Evolutionary conservation across 2,888 invertebrate genomes (phyloP).

Genomic region (Parnassius mnemosyne): DNA sequence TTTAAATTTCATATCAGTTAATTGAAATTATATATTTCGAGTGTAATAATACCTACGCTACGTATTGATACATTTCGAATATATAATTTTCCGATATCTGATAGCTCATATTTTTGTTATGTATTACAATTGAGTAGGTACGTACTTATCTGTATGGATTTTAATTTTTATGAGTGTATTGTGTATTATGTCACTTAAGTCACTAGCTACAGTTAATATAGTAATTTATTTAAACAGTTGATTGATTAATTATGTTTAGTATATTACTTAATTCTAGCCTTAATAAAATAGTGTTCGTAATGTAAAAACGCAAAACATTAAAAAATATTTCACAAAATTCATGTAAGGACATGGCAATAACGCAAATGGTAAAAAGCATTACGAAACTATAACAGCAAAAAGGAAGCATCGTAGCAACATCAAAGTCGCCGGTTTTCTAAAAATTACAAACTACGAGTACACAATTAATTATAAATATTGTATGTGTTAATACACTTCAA

Average conservation of each 20-base stretch:
- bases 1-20: constrained; percentile 48
- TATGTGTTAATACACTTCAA: constrained; percentile 54
- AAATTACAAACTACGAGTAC: constrained; percentile 55
- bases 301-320: constrained; percentile 68
- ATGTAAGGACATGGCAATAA: constrained; percentile 55
- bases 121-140: constrained; percentile 15
- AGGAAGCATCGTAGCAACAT: constrained; percentile 70
- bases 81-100: constrained; percentile 20
- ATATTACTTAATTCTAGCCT: constrained; percentile 63
- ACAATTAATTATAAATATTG: constrained; percentile 63
- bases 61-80: constrained; percentile 32
- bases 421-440: constrained; percentile 48
- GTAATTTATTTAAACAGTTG: constrained; percentile 63
- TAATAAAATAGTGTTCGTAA: constrained; percentile 66
- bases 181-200: constrained; percentile 51
- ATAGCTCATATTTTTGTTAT: constrained; percentile 14
- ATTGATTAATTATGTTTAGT: constrained; percentile 65
- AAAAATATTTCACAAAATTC: constrained; percentile 50
- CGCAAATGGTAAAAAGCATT: constrained; percentile 66
- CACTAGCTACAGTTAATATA: constrained; percentile 72
- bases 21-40: constrained; percentile 31
- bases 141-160: constrained; percentile 35
- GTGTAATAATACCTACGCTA: too few relatives aligned
- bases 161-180: constrained; percentile 53
- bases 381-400: constrained; percentile 63